phyloP scores from a whole-genome alignment of 2,797 vertebrate species.

The Yasuhikotakia modesta region DNA sequence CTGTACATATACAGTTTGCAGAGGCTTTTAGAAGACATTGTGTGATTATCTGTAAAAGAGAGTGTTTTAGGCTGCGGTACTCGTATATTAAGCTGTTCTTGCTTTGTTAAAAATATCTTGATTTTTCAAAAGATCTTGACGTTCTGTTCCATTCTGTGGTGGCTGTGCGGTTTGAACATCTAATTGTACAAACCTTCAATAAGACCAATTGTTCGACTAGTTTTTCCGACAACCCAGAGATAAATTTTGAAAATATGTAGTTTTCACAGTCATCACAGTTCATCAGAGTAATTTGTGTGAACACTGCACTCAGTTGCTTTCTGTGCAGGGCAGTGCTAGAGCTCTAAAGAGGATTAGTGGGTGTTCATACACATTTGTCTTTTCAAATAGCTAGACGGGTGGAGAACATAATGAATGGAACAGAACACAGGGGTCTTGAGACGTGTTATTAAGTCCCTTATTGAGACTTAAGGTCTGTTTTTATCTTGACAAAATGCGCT shows the following conservation, averaged over 20 bases:
- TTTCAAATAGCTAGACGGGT: background rate
- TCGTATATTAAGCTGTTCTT: background rate
- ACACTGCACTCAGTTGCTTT: background rate
- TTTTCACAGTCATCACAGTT: background rate
- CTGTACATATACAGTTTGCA: background rate
- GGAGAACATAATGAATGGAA: background rate
- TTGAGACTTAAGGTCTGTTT: background rate
- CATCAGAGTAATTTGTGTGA: background rate
- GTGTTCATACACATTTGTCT: background rate
- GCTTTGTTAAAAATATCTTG: background rate
- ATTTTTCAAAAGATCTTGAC: too few relatives aligned
- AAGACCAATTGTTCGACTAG: too few relatives aligned
- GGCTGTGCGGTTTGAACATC: background rate
- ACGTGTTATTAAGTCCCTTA: background rate
- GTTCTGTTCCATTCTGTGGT: background rate
- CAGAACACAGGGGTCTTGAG: background rate
- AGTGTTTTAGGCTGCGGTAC: constrained; percentile 5
- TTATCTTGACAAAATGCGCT: background rate
- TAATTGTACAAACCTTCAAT: background rate
- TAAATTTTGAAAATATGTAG: background rate
- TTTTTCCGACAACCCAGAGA: background rate
- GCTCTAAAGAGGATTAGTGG: background rate
- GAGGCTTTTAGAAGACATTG: background rate
- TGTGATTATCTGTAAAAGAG: background rate
- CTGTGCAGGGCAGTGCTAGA: too few relatives aligned